phyloP scores from a whole-genome alignment of 1,140 invertebrate species.

The Drosophila ercepeae region DNA sequence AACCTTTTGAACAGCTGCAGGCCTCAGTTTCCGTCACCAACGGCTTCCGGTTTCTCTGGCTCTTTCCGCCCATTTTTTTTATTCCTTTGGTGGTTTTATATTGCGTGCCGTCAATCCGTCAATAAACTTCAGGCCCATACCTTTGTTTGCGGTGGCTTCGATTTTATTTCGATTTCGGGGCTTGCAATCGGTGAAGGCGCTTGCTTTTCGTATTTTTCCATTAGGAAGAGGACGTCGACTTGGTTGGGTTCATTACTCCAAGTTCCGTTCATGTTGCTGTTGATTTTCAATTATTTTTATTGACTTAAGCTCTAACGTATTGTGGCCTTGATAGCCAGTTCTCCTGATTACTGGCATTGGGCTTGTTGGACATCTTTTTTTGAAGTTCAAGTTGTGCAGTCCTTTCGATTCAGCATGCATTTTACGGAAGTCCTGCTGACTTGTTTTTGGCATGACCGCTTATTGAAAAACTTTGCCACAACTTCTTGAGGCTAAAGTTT shows the following conservation, averaged over 20 bases:
- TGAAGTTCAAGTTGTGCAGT: slow-evolving; percentile 39
- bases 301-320: slow-evolving; percentile 69
- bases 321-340: slow-evolving; percentile 54
- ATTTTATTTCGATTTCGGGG: slow-evolving; percentile 33
- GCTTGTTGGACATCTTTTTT: slow-evolving; percentile 6
- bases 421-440: slow-evolving; percentile 18
- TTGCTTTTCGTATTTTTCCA: slow-evolving; percentile 4
- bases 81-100: slow-evolving; percentile 39
- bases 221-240: slow-evolving; percentile 23
- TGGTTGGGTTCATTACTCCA: slow-evolving; percentile 53
- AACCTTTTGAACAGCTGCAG: slow-evolving; percentile 51
- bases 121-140: slow-evolving; percentile 33
- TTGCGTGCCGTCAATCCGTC: slow-evolving; percentile 60
- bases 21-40: slow-evolving; percentile 33
- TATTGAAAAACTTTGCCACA: slow-evolving; percentile 72
- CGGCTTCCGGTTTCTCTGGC: slow-evolving; percentile 44
- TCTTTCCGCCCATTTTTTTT: slow-evolving; percentile 55
- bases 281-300: slow-evolving; percentile 79
- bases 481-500: slow-evolving; percentile 49
- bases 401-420: slow-evolving; percentile 22
- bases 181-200: slow-evolving; percentile 25
- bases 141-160: slow-evolving; percentile 36
- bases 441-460: slow-evolving; percentile 63
- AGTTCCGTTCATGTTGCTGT: slow-evolving; percentile 47
- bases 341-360: slow-evolving; percentile 11